These are phyloP conservation scores for Menidia beryllina DNA, from an alignment of 2,113 vertebrate species.

Conservation along the genomic window DNA sequence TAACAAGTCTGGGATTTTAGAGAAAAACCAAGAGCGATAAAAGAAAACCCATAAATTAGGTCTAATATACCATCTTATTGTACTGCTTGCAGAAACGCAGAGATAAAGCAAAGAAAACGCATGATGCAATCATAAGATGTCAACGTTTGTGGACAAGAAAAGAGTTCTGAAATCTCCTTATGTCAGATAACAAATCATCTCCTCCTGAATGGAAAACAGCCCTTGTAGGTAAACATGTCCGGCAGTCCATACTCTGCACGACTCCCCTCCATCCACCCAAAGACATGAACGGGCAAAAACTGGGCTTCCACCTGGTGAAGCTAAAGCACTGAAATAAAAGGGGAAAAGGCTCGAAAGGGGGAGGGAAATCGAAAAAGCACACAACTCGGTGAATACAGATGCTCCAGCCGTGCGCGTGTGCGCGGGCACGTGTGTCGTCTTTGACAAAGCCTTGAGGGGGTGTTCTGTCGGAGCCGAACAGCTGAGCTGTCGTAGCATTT, in stretches of 20 bases:
- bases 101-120: neutral
- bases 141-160: neutral
- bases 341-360: neutral
- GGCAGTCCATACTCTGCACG: neutral
- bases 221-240: constrained; percentile 48
- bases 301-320: neutral
- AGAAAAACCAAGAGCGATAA: neutral
- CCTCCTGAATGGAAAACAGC: constrained; percentile 16
- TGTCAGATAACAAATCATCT: neutral
- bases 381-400: constrained; percentile 16
- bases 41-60: neutral
- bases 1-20: constrained; percentile 5
- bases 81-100: neutral
- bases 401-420: neutral
- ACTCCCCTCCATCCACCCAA: neutral
- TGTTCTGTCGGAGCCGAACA: constrained; percentile 27
- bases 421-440: constrained; percentile 16
- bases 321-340: neutral
- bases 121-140: neutral
- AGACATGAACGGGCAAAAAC: constrained; percentile 15
- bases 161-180: neutral
- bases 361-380: constrained; percentile 3
- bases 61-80: neutral
- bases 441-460: constrained; percentile 20
- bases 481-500: constrained; percentile 46